These are phyloP conservation scores for Ascidia mentula DNA, from an alignment of 23 tunicate species.

Conservation along the genomic window DNA sequence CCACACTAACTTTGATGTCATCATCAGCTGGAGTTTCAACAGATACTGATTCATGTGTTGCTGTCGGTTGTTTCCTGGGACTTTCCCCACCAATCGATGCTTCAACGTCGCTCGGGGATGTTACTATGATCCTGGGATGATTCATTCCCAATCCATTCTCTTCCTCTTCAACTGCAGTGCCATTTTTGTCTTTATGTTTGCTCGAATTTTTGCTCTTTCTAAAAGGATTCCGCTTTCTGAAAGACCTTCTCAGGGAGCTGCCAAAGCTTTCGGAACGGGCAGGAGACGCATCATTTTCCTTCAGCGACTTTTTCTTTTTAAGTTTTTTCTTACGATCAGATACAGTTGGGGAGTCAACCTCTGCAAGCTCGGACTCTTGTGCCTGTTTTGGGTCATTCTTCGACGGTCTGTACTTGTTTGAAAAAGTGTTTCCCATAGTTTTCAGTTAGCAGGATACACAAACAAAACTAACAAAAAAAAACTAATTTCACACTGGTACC, in stretches of 20 bases:
- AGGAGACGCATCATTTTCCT: background rate
- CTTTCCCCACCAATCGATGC: constrained; percentile 26
- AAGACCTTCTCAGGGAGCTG: background rate
- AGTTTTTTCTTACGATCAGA: background rate
- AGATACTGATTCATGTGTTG: background rate
- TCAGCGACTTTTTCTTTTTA: background rate
- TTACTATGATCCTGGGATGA: constrained; percentile 40
- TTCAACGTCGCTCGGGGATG: constrained; percentile 61
- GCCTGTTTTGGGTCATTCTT: background rate
- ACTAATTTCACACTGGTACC: background rate
- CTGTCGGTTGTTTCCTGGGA: background rate
- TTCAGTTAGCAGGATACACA: background rate
- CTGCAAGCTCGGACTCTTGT: background rate
- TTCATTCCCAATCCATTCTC: background rate
- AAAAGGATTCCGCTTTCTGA: background rate
- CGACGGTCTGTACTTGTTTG: constrained; percentile 4
- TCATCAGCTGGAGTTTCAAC: background rate
- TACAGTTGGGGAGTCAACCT: background rate
- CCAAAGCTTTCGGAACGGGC: background rate
- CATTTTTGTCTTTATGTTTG: constrained; percentile 3
- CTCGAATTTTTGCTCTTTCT: background rate
- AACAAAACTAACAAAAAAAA: background rate
- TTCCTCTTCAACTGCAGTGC: constrained; percentile 4
- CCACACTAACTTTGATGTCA: background rate
- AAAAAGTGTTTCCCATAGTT: background rate